Evolutionary conservation across 2,888 invertebrate species (phyloP).

Genomic region (Bombylius discolor): DNA sequence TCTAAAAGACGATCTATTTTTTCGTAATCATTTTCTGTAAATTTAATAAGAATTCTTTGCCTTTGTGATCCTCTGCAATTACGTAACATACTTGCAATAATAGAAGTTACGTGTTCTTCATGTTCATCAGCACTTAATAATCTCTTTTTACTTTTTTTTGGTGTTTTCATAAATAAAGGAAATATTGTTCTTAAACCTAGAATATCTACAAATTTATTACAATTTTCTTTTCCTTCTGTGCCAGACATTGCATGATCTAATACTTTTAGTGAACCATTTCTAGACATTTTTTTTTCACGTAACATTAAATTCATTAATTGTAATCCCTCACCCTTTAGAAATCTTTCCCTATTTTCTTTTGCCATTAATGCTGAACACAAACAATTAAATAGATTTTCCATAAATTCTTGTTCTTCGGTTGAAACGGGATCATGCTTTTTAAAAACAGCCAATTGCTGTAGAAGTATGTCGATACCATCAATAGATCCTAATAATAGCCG

Average conservation of each 20-base stretch:
- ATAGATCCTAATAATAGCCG: slow-evolving; percentile 72
- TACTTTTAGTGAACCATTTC: slow-evolving; percentile 93
- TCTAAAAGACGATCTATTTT: slow-evolving; percentile 95
- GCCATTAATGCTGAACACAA: slow-evolving; percentile 89
- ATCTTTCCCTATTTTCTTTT: slow-evolving; percentile 76
- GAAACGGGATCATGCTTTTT: slow-evolving; percentile 86
- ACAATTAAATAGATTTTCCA: slow-evolving; percentile 97
- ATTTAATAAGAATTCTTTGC: slow-evolving; percentile 84
- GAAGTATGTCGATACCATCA: slow-evolving; percentile 89
- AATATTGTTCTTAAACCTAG: slow-evolving; percentile 91
- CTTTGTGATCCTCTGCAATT: slow-evolving; percentile 86
- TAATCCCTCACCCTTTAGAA: slow-evolving; percentile 86
- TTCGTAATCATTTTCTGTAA: slow-evolving; percentile 95
- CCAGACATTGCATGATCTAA: slow-evolving; percentile 96
- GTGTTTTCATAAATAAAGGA: slow-evolving; percentile 98
- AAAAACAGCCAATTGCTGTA: slow-evolving; percentile 90
- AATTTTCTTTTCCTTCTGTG: slow-evolving; percentile 84
- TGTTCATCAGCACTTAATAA: slow-evolving; percentile 76
- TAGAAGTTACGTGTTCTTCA: slow-evolving; percentile 89
- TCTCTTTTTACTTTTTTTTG: slow-evolving; percentile 67
- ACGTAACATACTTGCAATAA: slow-evolving; percentile 83
- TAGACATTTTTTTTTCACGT: slow-evolving; percentile 89
- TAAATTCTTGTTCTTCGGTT: slow-evolving; percentile 91
- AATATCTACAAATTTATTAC: slow-evolving; percentile 96
- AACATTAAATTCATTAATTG: slow-evolving; percentile 99